Evolutionary conservation across 2,888 invertebrate genomes (phyloP), one percentile per base, ranked within the genome.

Genomic region (Bhutanitis thaidina): DNA sequence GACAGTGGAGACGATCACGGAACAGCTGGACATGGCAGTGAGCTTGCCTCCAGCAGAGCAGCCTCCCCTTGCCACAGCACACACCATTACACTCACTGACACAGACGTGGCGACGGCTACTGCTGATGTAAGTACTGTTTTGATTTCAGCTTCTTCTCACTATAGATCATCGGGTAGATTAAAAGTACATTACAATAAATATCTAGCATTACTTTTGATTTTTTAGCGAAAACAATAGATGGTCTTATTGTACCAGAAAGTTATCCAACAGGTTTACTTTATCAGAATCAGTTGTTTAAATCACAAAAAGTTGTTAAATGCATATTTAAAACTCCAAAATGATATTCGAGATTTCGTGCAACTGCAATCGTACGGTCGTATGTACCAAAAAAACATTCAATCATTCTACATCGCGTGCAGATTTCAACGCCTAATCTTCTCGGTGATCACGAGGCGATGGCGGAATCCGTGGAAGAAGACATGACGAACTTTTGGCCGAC

Each of bases 1-100:
- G 16, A 97, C 97, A n/a, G 97, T 97, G 69, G 96, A 97, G 90
- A 97, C 97, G 32, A 96, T 97, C 59, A 95, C 95, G 54, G 97
- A 97, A 77, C 95, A 97, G 79, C 90, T 97, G 70, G 98, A 98
- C 79, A 92, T 97, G 73, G 95, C 96, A 36, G 94, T 95, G 36
- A 94, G 96, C 36, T 92, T 97, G 69, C 96, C 97, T 67, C 95
- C 97, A 0, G 57, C 75, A 0, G 85, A 83, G 51, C 80, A 74
- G 49, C 86, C 79, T 37, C 92, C 94, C 56, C 92, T 94, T 30
- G 96, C 95, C 25, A 94, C 96, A 27, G 97, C 97, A 7, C 92
- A 95, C 66, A 95, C 97, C 4, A 93, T 96, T 54, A 97, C 97
- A 0, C 86, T 97, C 51, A 96, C 97, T 0, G 97, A 97, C 70